Evolutionary conservation across 2,113 vertebrate genomes (phyloP).

Genomic region (Edolisoma coerulescens): DNA sequence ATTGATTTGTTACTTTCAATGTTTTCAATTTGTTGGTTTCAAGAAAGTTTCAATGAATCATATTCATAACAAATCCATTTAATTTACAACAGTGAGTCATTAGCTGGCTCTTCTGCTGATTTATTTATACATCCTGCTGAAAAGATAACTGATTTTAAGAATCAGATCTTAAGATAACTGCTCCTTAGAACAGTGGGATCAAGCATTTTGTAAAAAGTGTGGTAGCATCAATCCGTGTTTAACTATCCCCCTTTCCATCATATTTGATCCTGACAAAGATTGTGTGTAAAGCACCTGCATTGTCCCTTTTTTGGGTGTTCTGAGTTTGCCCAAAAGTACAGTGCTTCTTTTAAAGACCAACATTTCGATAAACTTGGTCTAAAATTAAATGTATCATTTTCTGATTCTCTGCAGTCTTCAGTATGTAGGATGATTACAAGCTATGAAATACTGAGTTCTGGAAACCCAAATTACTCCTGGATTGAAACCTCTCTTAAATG

Average conservation of each 20-base stretch:
- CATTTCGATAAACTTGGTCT: not conserved
- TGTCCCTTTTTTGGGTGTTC: not conserved
- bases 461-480: not conserved
- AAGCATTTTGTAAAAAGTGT: not conserved
- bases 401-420: not conserved
- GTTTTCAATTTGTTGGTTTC: no score
- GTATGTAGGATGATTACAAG: not conserved
- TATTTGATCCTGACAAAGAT: not conserved
- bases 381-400: not conserved
- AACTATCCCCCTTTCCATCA: not conserved
- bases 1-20: conserved; percentile 51
- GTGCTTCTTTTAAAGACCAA: not conserved
- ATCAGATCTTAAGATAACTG: not conserved
- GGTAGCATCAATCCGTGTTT: not conserved
- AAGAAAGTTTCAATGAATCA: conserved; percentile 12
- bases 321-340: not conserved
- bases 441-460: not conserved
- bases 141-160: not conserved
- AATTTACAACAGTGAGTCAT: conserved; percentile 33
- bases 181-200: not conserved
- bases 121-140: not conserved
- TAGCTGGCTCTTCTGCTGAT: not conserved
- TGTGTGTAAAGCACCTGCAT: not conserved
- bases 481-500: not conserved
- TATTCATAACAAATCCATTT: conserved; percentile 22